Evolutionary conservation across 1,140 invertebrate species (phyloP), one percentile per base, ranked within the genome.

Genomic region (Laupala kohalensis): DNA sequence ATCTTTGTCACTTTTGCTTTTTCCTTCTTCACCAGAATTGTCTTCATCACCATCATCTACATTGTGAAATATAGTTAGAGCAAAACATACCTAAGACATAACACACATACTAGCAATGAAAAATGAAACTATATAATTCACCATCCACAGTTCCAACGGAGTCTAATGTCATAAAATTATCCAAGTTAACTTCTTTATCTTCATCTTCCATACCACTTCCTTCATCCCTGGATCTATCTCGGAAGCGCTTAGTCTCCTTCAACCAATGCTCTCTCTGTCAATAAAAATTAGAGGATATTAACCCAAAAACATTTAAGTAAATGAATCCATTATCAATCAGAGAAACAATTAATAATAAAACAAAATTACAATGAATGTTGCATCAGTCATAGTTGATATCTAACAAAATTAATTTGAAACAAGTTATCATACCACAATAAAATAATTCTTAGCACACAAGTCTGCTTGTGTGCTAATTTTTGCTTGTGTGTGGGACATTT

Each of bases 61-160:
- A 68, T 25, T 5, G 9, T 25, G 19, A 12, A 27, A 23, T 27
- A 72, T 64, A 64, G 0, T 23, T 24, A 64, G 25, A n/a, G 23
- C 23, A 64, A n/a, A n/a, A 64, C 64, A 64, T 9, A n/a, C 64
- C 25, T 15, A n/a, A 19, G 24, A 25, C 25, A 9, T 13, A 28
- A 67, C 19, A 5, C 26, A 26, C 3, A 67, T 67, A 15, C 15
- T 6, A 67, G n/a, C 2, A 67, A 15, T 27, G 26, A 24, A 15
- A 24, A 24, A 67, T 25, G 12, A 25, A 67, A 3, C 25, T 64
- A 77, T 53, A 1, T 13, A 66, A 68, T 74, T 79, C 81, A 87
- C 88, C 90, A 82, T 92, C 91, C 24, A 90, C 89, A 80, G 91
- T 90, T n/a, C 91, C 91, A 24, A 92, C 89, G 24, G 90, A 92